Conservation (phyloP, 2,797 vertebrate genomes). For the Lithobates pipiens region DNA sequence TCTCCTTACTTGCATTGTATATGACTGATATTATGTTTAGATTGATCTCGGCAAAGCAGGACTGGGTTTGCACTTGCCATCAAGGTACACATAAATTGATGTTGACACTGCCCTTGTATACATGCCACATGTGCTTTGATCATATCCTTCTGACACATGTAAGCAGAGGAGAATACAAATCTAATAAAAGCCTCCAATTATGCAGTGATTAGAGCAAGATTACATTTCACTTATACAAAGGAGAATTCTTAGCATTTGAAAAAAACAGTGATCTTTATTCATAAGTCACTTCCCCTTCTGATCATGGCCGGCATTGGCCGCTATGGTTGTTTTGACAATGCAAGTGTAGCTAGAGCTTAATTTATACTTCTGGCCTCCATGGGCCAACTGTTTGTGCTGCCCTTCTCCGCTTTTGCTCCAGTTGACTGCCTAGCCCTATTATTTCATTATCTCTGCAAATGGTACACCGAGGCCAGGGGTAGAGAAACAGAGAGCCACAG, state of each 20-base stretch:
- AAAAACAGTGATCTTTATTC: background rate
- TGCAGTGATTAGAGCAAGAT: background rate
- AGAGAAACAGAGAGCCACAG: too few species aligned
- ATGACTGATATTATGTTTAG: background rate
- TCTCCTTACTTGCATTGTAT: background rate
- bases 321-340: background rate
- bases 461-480: too few species aligned
- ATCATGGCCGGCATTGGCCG: background rate
- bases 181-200: background rate
- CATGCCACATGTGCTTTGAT: background rate
- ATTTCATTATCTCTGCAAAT: too few species aligned
- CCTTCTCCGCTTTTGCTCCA: background rate
- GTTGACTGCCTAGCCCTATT: background rate
- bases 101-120: background rate
- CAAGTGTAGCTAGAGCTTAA: background rate
- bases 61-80: background rate
- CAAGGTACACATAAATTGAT: background rate
- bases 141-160: background rate
- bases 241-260: background rate
- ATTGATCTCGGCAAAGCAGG: background rate
- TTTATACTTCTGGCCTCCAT: too few species aligned
- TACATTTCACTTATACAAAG: background rate
- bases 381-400: background rate
- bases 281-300: background rate
- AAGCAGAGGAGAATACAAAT: background rate